These are phyloP conservation scores for Oriolus oriolus DNA, from an alignment of 2,113 vertebrate genomes.

Conservation along the genomic window DNA sequence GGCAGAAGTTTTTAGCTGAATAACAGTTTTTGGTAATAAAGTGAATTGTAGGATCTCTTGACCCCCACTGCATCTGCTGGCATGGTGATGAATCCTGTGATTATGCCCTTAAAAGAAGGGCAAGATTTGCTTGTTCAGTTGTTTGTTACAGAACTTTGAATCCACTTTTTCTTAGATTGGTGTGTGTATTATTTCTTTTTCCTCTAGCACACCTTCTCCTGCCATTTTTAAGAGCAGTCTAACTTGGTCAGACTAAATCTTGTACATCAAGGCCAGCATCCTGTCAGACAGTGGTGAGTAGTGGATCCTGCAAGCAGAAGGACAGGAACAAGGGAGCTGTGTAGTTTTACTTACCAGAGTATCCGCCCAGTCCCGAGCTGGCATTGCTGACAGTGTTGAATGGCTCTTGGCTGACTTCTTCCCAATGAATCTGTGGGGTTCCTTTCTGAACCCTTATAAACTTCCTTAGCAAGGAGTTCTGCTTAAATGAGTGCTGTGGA, in stretches of 20 bases:
- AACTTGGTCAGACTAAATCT: background rate
- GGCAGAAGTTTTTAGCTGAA: background rate
- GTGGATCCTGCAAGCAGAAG: background rate
- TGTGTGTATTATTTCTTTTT: background rate
- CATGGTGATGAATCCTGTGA: background rate
- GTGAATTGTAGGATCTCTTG: background rate
- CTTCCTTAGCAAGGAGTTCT: background rate
- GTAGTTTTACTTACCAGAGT: background rate
- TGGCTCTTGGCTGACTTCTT: background rate
- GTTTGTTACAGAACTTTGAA: background rate
- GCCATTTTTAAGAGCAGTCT: background rate
- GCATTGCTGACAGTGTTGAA: background rate
- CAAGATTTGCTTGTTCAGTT: background rate
- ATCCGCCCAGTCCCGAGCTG: background rate
- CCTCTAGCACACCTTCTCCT: background rate
- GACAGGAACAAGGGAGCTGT: background rate
- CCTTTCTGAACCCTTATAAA: background rate
- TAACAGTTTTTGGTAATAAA: background rate
- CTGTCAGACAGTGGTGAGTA: background rate
- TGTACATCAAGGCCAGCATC: background rate
- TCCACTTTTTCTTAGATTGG: background rate
- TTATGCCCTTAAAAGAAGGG: background rate
- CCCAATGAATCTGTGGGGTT: background rate
- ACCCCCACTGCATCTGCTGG: background rate
- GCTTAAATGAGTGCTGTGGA: background rate